Conservation (phyloP, 1,140 invertebrate species). For the Tribolium madens region DNA sequence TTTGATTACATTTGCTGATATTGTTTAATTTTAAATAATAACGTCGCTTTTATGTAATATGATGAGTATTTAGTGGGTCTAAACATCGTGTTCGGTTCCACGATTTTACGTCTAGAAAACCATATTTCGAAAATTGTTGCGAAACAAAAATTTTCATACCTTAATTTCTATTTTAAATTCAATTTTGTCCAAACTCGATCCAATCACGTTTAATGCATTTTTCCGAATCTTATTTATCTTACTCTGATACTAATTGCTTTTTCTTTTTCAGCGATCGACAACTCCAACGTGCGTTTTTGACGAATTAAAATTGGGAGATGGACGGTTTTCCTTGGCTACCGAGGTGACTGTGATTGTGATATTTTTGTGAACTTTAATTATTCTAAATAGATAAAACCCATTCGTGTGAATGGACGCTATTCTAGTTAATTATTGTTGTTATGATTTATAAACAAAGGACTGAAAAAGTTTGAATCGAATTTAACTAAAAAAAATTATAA, state of each 20-base stretch:
- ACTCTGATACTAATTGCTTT: constrained; percentile 21
- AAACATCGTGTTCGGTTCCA: too few species aligned
- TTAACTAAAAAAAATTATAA: constrained; percentile 46
- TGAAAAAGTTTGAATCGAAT: constrained; percentile 56
- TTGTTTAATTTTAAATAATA: background rate
- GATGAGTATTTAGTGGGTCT: background rate
- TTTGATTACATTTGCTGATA: background rate
- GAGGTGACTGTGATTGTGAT: constrained; percentile 55
- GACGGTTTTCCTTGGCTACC: constrained; percentile 43
- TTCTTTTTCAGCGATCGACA: constrained; percentile 55
- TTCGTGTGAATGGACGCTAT: constrained; percentile 24
- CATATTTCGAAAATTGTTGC: too few species aligned
- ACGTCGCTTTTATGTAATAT: constrained; percentile 8
- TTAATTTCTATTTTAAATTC: too few species aligned
- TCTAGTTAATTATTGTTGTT: constrained; percentile 55
- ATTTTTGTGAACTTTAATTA: constrained; percentile 54
- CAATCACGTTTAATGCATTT: too few species aligned
- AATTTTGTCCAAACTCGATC: too few species aligned
- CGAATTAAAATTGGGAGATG: constrained; percentile 37
- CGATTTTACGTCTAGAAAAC: background rate
- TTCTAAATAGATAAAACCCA: constrained; percentile 51
- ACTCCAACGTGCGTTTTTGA: constrained; percentile 40
- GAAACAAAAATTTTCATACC: too few species aligned
- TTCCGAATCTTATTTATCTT: too few species aligned
- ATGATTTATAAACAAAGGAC: constrained; percentile 50